These are phyloP conservation scores for Aphelenchoides fujianensis DNA, from an alignment of 1,140 invertebrate species.

Conservation along the genomic window DNA sequence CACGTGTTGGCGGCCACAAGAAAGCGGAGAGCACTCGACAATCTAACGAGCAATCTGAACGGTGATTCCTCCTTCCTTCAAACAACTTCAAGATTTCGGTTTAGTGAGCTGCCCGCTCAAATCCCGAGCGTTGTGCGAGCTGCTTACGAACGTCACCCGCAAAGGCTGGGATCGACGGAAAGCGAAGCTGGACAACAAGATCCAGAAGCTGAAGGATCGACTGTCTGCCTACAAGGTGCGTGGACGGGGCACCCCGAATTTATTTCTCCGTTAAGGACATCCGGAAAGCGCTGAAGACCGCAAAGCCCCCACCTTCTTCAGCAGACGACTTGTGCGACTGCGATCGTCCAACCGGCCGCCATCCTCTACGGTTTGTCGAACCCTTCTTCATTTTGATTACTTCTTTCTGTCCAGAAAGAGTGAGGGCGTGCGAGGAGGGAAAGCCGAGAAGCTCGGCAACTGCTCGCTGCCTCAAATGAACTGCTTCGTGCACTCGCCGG, in stretches of 20 bases:
- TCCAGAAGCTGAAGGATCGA: constrained; percentile 9
- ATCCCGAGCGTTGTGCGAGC: constrained; percentile 5
- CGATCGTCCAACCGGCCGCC: background rate
- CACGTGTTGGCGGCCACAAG: too few species aligned
- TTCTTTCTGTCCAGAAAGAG: too few species aligned
- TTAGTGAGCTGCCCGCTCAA: constrained; percentile 9
- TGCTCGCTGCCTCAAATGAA: constrained; percentile 72
- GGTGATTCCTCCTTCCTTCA: too few species aligned
- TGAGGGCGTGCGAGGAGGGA: too few species aligned
- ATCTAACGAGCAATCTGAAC: too few species aligned
- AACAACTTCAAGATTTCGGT: too few species aligned
- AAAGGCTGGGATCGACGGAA: constrained; percentile 16
- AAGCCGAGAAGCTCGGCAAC: too few species aligned
- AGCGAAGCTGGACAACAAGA: constrained; percentile 5
- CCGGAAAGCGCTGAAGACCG: constrained; percentile 25
- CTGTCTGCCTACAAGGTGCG: background rate
- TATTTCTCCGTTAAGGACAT: constrained; percentile 26
- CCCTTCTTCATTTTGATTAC: too few species aligned
- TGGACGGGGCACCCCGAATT: background rate
- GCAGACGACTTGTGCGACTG: constrained; percentile 12
- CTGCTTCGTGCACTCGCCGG: constrained; percentile 89
- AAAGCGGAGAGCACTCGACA: too few species aligned
- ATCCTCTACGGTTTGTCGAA: constrained; percentile 28
- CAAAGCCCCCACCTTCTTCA: background rate
- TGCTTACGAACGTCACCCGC: constrained; percentile 12